Base-by-base conservation (phyloP, 2,113 vertebrate species). In the Strix aluco region DNA sequence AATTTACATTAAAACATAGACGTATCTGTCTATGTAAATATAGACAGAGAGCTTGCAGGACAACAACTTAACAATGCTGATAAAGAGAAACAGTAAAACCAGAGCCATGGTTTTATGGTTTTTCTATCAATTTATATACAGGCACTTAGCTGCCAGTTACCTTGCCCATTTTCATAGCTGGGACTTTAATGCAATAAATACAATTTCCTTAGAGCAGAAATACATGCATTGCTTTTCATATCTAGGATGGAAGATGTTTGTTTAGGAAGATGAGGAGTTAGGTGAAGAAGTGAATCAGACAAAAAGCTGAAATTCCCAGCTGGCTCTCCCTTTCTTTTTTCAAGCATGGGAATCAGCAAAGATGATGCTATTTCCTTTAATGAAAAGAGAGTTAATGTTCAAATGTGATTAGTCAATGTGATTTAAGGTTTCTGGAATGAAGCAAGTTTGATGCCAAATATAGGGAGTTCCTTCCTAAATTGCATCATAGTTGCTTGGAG, bases 351-450 rank as follows among this genome's bases (percentile, higher is more conserved):
- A 92, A 89, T 81, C 51, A 58, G 72, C 47, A 58, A 96, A 92
- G 86, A 65, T 46, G 89, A 94, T 90, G 59, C 13, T 81, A 79
- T 61, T 80, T 80, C 62, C 90, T 96, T 90, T 90, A 85, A 70
- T 80, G 77, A 46, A 63, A 55, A 72, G 51, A 79, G 72, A n/a
- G 19, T 42, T 93, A 69, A 81, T 19, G 32, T 46, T 92, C 92
- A 92, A 62, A 94, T 49, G 29, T 72, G 73, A 75, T 75, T 93
- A 95, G 78, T 38, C 57, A 49, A 3, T 74, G n/a, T 96, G 95
- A 97, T 92, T 90, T 90, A 91, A 96, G 58, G 79, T 88, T 93
- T 93, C 84, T 92, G 95, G 97, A 98, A 98, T 97, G 97, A 97
- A 97, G 96, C 38, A 92, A 94, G 10, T 89, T 66, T 51, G 71